Evolutionary conservation across 2,888 invertebrate genomes (phyloP), one percentile per base, ranked within the genome.

Genomic region (Ochropleura plecta): DNA sequence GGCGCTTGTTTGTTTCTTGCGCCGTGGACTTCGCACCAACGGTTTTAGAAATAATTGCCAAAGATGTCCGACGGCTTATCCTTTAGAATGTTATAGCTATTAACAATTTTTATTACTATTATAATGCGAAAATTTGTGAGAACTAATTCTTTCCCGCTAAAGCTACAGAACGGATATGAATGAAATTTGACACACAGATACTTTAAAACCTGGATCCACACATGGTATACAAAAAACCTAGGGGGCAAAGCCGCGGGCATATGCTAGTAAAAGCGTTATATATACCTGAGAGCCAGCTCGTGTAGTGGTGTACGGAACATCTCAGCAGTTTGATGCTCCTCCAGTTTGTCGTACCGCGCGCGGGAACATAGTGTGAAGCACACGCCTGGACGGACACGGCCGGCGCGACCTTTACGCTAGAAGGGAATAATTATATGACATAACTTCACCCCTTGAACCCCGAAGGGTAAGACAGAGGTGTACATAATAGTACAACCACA

Each of bases 261-360:
- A 30, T 2, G 30, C 30, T 30, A 49, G 53, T 3, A n/a, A 53
- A 53, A n/a, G 12, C 10, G 7, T 12, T 44, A 1, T 68, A 40
- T 3, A 0, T 86, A 96, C 96, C 98, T 98, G 70, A 99, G 97
- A 0, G 99, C 99, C 73, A 99, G 96, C 92, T 99, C 99, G 91
- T 99, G 99, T 20, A 99, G 95, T 0, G 99, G 99, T 0, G 99
- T 99, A 70, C 99, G 97, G 96, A 99, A 99, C 97, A 99, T 99
- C 97, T 99, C 99, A 0, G 99, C 99, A 0, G 99, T 99, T 92
- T 98, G 98, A 90, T 99, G 99, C 88, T 99, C 98, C 5, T 99
- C 99, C 67, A 99, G 95, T 72, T 97, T 97, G 0, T 97, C 97
- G 92, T 94, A 98, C 30, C 98, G 97, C 0, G 98, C 98, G 85